Evolutionary conservation across 2,113 vertebrate genomes (phyloP).

Genomic region (Sardina pilchardus): DNA sequence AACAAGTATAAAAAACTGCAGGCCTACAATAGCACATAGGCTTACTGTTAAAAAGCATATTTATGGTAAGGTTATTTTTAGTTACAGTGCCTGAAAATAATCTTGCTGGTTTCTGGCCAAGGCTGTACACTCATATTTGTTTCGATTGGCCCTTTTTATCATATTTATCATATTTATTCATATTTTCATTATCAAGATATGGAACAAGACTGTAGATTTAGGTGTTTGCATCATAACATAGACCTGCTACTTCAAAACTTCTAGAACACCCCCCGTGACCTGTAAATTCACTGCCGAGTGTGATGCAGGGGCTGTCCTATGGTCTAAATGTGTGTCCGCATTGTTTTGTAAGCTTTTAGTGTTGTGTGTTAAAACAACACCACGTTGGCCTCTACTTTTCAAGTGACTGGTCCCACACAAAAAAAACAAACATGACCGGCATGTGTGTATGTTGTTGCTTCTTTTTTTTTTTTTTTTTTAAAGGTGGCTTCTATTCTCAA

Average conservation of each 20-base stretch:
- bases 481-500: slow-evolving; percentile 96
- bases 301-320: not conserved
- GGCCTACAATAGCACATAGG: not conserved
- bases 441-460: not conserved
- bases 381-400: not conserved
- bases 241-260: too few species aligned
- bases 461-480: slow-evolving; percentile 46
- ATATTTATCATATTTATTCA: too few species aligned
- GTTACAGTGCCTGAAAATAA: too few species aligned
- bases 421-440: not conserved
- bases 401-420: not conserved
- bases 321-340: not conserved
- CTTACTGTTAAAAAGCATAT: not conserved
- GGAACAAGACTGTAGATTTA: not conserved
- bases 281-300: not conserved
- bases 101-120: too few species aligned
- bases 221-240: not conserved
- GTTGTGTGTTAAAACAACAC: not conserved
- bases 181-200: not conserved
- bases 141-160: too few species aligned
- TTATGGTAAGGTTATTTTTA: not conserved
- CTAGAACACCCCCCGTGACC: not conserved
- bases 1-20: not conserved
- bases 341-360: not conserved
- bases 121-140: too few species aligned